Conservation (phyloP, 2,797 vertebrate species). For the Antrozous pallidus region DNA sequence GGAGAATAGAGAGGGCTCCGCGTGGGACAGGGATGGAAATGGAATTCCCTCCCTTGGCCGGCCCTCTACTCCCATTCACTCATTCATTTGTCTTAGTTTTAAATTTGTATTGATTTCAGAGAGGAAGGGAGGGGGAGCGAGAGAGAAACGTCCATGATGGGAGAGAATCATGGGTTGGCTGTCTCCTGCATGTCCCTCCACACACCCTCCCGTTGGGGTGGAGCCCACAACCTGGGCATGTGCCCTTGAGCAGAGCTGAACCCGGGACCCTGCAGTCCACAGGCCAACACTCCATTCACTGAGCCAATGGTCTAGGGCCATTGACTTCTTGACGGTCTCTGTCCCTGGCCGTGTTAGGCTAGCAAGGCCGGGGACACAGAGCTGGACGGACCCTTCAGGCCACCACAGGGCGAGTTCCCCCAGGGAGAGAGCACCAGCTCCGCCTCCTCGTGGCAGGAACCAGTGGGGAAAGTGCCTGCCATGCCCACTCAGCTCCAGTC, state of each 20-base stretch:
- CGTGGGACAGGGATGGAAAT: neutral
- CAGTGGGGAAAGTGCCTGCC: too few species aligned
- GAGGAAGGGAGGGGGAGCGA: neutral
- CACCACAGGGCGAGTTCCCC: too few species aligned
- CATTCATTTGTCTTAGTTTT: neutral
- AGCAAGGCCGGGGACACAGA: too few species aligned
- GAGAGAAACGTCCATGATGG: neutral
- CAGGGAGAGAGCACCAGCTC: too few species aligned
- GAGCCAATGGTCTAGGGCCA: too few species aligned
- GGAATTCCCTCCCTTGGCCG: neutral
- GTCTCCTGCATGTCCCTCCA: fast-evolving
- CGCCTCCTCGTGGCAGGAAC: too few species aligned
- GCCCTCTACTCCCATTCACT: neutral
- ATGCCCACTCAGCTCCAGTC: too few species aligned
- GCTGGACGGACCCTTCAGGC: too few species aligned
- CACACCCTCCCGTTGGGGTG: neutral
- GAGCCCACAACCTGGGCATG: neutral
- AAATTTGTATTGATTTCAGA: neutral
- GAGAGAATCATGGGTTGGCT: neutral
- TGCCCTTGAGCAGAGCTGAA: neutral
- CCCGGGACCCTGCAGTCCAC: too few species aligned
- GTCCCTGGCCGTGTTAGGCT: too few species aligned
- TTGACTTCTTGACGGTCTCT: too few species aligned
- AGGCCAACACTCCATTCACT: neutral
- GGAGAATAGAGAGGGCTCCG: neutral